These are phyloP conservation scores for Dryobota labecula DNA, from an alignment of 2,888 invertebrate genomes.

Conservation along the genomic window DNA sequence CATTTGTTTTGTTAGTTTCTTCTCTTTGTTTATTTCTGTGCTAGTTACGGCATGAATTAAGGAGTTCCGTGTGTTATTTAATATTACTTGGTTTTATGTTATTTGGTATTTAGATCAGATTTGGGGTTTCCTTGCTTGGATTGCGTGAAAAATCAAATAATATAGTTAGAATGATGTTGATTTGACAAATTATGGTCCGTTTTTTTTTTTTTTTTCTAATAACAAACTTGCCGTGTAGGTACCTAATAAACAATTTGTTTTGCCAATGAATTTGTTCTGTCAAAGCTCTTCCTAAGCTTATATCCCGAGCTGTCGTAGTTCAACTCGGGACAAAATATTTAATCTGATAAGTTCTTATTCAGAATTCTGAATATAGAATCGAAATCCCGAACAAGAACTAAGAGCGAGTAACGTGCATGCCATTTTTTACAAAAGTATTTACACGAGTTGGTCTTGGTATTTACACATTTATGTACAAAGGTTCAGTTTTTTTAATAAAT, in stretches of 20 bases:
- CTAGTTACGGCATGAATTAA: conserved; percentile 21
- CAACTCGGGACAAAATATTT: background rate
- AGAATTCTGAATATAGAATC: background rate
- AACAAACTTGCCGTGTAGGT: background rate
- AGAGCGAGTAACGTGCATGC: background rate
- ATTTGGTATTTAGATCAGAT: background rate
- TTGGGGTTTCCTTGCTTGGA: background rate
- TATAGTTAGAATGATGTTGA: background rate
- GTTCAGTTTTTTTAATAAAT: too few relatives aligned
- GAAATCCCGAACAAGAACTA: background rate
- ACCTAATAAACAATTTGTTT: background rate
- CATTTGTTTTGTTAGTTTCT: conserved; percentile 49
- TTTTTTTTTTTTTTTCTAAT: background rate
- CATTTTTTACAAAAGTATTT: too few relatives aligned
- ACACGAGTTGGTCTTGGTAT: too few relatives aligned
- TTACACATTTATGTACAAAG: too few relatives aligned
- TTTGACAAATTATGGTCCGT: background rate
- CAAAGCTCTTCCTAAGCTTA: background rate
- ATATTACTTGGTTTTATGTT: conserved; percentile 2
- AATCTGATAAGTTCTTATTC: background rate
- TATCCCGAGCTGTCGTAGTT: background rate
- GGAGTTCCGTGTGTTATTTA: background rate
- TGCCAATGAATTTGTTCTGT: background rate
- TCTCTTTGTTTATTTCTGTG: conserved; percentile 30
- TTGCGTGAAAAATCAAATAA: background rate